These are phyloP conservation scores for Malurus leucopterus DNA, from an alignment of 2,797 vertebrate species.

Conservation along the genomic window DNA sequence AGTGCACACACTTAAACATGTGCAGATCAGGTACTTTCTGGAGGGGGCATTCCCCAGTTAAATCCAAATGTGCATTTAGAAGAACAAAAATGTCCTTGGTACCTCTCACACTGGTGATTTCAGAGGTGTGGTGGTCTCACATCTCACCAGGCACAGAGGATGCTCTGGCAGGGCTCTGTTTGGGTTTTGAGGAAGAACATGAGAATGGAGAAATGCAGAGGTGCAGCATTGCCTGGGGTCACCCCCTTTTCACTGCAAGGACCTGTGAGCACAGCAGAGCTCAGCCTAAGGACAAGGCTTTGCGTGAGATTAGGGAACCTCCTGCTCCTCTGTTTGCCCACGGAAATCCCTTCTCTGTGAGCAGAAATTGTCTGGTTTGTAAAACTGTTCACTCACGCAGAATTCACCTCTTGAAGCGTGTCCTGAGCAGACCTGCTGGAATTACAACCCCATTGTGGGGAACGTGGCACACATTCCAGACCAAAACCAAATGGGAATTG, in stretches of 20 bases:
- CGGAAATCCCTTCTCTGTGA: not conserved
- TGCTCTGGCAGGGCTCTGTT: not conserved
- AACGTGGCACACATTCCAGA: not conserved
- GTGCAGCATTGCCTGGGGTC: not conserved
- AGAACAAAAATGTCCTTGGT: not conserved
- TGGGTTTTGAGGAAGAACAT: not conserved
- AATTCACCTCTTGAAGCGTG: not conserved
- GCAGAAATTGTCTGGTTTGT: slow-evolving; percentile 1
- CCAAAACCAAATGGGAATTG: not conserved
- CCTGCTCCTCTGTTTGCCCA: not conserved
- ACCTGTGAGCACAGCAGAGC: not conserved
- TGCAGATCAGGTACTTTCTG: not conserved
- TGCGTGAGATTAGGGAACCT: not conserved
- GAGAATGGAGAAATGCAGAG: not conserved
- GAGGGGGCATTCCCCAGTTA: not conserved
- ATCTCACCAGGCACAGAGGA: not conserved
- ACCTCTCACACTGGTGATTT: fast-evolving
- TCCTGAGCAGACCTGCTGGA: not conserved
- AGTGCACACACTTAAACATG: not conserved
- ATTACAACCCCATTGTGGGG: not conserved
- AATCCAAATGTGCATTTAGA: not conserved
- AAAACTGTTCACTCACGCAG: not conserved
- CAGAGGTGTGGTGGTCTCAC: not conserved
- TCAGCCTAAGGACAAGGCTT: not conserved
- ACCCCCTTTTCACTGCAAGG: not conserved